Base-by-base conservation (phyloP, 2,797 vertebrate species). In the Etheostoma perlongum region DNA sequence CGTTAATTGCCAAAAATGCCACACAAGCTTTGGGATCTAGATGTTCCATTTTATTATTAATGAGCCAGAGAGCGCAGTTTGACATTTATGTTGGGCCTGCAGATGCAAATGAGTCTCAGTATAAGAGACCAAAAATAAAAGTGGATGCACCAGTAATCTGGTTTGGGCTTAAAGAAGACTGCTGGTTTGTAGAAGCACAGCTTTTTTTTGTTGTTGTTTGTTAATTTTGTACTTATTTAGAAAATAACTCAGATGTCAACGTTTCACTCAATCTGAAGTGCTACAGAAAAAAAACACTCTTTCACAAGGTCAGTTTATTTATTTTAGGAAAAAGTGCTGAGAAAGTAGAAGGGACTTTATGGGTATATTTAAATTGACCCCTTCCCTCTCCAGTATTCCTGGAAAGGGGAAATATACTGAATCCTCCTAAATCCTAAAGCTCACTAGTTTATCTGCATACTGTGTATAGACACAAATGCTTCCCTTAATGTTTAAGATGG, bases 1-100 rank as follows among this genome's bases (percentile, higher is more conserved):
- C 65, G 81, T 91, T 95, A 95, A 95, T 94, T 94, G 89, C 90
- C 84, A 89, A 90, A 93, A 95, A 93, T 92, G 88, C 89, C 92
- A 93, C 91, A 88, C 85, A 89, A 83, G 90, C 93, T 90, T 81
- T 86, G 89, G 88, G 89, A 93, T 93, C 79, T 85, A 82, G 90
- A 92, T 90, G 81, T 89, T 91, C 74, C 76, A 60, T 90, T 94
- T 92, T 89, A 92, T 95, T 94, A 94, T 93, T 95, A 95, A 95
- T 94, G 92, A 94, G 90, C 72, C 72, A 68, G 81, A 67, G 78
- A 92, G 85, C 78, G 78, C 80, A 83, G 87, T 87, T 86, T 95
- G 94, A 94, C 94, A 94, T 95, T 95, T 93, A 87, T 85, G 87
- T 93, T 91, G 84, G 87, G 88, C 85, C 85, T 70, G 75, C 84